These are phyloP conservation scores for Dipodomys merriami DNA, from an alignment of 2,113 vertebrate genomes.

Conservation along the genomic window DNA sequence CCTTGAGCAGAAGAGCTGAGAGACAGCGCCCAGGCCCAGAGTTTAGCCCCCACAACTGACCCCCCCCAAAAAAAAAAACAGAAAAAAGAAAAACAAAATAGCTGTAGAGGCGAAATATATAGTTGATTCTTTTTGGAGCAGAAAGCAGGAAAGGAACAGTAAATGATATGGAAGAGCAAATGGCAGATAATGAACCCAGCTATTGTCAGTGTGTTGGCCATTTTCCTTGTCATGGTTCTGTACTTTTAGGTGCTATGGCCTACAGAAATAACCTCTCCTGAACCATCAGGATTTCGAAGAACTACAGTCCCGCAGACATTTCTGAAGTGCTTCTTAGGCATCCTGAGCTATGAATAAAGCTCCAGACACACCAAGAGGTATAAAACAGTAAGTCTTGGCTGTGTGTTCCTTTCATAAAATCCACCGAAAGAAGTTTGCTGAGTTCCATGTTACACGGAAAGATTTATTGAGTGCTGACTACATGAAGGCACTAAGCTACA, in stretches of 20 bases:
- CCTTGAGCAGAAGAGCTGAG: too few species aligned
- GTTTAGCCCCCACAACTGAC: too few species aligned
- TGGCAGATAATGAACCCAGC: neutral
- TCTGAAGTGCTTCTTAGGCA: neutral
- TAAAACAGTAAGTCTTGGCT: neutral
- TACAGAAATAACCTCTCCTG: neutral
- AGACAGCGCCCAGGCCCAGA: too few species aligned
- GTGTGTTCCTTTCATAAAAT: neutral
- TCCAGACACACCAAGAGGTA: neutral
- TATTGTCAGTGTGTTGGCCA: neutral
- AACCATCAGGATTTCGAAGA: neutral
- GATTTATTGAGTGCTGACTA: neutral
- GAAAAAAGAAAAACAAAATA: too few species aligned
- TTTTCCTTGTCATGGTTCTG: accelerated
- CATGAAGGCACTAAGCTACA: neutral
- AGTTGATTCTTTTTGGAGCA: neutral
- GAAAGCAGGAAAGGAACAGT: neutral
- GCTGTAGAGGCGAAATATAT: neutral
- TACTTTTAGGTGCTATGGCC: neutral
- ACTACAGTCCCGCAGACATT: neutral
- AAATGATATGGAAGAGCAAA: neutral
- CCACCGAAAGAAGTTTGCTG: neutral
- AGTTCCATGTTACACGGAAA: neutral
- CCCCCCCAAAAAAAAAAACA: too few species aligned
- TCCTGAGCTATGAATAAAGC: neutral